These are phyloP conservation scores for Patiria miniata DNA, from an alignment of 35 echinoderm and acorn worm species.

Conservation along the genomic window DNA sequence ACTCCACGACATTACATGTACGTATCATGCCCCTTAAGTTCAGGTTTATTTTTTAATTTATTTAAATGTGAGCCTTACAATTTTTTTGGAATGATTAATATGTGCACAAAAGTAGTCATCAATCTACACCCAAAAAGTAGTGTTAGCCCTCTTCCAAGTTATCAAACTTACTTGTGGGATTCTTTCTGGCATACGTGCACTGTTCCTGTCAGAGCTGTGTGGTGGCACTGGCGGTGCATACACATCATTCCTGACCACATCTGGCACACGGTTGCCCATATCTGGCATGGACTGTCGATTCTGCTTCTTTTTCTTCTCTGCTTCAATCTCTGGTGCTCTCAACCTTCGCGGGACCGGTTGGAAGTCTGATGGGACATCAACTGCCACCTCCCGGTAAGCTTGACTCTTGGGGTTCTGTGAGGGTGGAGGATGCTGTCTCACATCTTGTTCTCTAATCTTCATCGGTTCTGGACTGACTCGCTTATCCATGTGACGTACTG, in stretches of 20 bases:
- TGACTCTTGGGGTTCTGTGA: not conserved
- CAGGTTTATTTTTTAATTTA: too few relatives aligned
- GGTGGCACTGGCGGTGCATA: constrained; percentile 30
- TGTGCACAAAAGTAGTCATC: too few relatives aligned
- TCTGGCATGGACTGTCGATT: constrained; percentile 81
- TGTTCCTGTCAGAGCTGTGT: not conserved
- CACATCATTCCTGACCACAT: constrained; percentile 3
- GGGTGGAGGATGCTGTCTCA: not conserved
- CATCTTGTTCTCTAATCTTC: not conserved
- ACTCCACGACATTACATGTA: too few relatives aligned
- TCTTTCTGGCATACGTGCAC: constrained; percentile 3
- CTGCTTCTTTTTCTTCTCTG: constrained; percentile 70
- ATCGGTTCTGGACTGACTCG: not conserved
- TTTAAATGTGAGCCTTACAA: too few relatives aligned
- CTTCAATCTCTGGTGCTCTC: constrained; percentile 37
- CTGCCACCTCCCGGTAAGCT: constrained; percentile 3
- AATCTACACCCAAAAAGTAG: too few relatives aligned
- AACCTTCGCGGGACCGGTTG: constrained; percentile 24
- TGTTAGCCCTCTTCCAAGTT: too few relatives aligned
- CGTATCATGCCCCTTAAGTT: too few relatives aligned
- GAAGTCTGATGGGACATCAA: constrained; percentile 17
- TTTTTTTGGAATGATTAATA: too few relatives aligned
- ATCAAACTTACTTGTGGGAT: constrained; percentile 23
- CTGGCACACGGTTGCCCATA: constrained; percentile 28
- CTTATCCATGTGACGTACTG: not conserved